Conservation (phyloP, 2,797 vertebrate species). For the Phylloscopus collybita region DNA sequence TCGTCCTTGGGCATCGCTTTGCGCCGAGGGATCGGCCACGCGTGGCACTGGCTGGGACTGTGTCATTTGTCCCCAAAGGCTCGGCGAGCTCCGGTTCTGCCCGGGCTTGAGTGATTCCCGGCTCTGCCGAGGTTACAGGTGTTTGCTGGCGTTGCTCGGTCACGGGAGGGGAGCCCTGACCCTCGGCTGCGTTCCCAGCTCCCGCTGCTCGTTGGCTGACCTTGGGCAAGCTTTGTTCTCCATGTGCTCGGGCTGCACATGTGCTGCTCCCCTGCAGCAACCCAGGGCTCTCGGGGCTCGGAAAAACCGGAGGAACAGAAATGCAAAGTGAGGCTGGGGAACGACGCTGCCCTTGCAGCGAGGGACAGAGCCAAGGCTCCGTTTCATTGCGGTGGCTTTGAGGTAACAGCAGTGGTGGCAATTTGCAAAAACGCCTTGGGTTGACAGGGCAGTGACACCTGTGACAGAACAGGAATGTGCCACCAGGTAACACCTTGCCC, state of each 20-base stretch:
- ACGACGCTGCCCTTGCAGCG: rapidly evolving
- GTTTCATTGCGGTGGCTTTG: not conserved
- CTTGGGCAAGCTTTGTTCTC: not conserved
- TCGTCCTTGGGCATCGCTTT: not conserved
- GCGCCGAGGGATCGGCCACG: not conserved
- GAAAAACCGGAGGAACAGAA: rapidly evolving
- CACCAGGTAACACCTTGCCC: not conserved
- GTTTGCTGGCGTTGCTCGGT: not conserved
- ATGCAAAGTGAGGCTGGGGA: not conserved
- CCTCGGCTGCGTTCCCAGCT: not conserved
- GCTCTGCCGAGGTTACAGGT: not conserved
- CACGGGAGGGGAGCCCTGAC: not conserved
- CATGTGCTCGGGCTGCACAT: not conserved
- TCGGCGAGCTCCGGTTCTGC: not conserved
- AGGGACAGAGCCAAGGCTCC: not conserved
- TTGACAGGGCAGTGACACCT: not conserved
- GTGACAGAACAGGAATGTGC: not conserved
- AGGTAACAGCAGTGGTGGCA: not conserved
- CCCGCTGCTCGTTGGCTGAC: not conserved
- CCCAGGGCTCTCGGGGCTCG: rapidly evolving
- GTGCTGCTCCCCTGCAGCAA: not conserved
- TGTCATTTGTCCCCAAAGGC: rapidly evolving
- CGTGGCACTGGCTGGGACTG: not conserved
- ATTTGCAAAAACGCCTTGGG: not conserved
- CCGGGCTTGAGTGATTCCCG: rapidly evolving